A percentile compares a stretch with the other conserved stretches of the same genome.
Conservation (phyloP, 2,888 invertebrate species). For the Reticulitermes lucifugus region DNA sequence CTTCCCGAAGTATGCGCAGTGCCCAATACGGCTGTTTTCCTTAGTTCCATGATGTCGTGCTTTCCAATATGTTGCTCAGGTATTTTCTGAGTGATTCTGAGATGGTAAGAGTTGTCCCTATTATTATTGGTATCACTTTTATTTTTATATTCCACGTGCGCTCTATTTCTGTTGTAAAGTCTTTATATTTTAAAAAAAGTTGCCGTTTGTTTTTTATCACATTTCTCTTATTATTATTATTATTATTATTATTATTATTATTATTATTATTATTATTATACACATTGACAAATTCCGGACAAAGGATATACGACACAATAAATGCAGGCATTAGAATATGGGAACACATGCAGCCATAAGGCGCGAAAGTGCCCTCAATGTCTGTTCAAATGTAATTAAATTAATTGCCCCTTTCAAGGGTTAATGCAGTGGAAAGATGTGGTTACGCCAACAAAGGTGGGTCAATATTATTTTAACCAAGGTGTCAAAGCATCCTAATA, state of each 20-base stretch:
- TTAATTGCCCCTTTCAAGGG: background rate
- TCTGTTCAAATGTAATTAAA: background rate
- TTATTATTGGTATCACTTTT: too few species aligned
- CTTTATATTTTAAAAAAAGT: too few species aligned
- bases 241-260: background rate
- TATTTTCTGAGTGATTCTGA: too few species aligned
- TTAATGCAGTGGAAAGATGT: background rate
- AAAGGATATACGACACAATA: background rate
- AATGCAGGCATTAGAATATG: background rate
- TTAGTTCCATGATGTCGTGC: too few species aligned
- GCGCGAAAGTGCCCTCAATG: background rate
- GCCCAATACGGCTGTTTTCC: too few species aligned
- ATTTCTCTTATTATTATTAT: background rate
- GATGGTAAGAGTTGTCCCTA: too few species aligned
- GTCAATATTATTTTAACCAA: slow-evolving; percentile 1
- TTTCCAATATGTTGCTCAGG: too few species aligned
- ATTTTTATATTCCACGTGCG: too few species aligned
- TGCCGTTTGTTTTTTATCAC: too few species aligned
- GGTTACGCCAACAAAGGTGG: background rate
- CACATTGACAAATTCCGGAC: background rate
- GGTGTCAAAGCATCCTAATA: background rate
- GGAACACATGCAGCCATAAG: background rate
- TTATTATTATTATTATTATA: too few species aligned
- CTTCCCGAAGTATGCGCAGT: too few species aligned
- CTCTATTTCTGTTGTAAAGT: too few species aligned